Base-by-base conservation (phyloP, 1,140 invertebrate genomes). In the Drosophila asahinai region DNA sequence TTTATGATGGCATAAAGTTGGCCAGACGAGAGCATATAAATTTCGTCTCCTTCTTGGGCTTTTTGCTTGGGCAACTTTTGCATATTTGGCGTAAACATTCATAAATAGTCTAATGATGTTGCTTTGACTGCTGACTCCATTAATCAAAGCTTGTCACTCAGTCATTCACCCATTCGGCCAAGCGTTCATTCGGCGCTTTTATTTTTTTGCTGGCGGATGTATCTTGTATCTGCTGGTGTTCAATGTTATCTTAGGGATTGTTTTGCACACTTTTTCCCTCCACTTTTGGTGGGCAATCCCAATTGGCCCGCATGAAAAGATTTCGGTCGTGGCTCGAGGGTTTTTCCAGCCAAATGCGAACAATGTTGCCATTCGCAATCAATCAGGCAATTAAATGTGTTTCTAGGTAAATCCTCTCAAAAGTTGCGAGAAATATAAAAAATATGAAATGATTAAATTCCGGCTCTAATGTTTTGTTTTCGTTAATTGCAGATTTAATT, bases 61-160 rank as follows among this genome's bases (percentile, higher is more conserved):
- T 57, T 63, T 64, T 72, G 40, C 51, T 55, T 30, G 58, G 27
- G 38, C 60, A 70, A 66, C 54, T 74, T 64, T 66, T 68, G 63
- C 75, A 77, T 67, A 77, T 68, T 77, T 77, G 45, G 30, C 19
- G 33, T 64, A 59, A 58, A 67, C 54, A 59, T 60, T 77, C 62
- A 77, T 77, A 77, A 58, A 71, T 80, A 70, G 83, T 82, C 84
- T 86, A 89, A 83, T 86, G 83, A 86, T 83, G 76, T 73, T 80
- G 71, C 49, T 75, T 14, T 47, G 43, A 47, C 58, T 62, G 55
- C 47, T 45, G 79, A 59, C 59, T 72, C 43, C 83, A 86, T 86
- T 86, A 86, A 86, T 86, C 83, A 89, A 54, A 63, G 60, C 76
- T 78, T 86, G 83, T 86, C 83, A 83, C 76, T 87, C 67, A 77